Percentiles rank a stretch among this genome's conserved stretches.
Evolutionary conservation across 2,797 vertebrate species (phyloP).

Genomic region (Loriculus beryllinus): DNA sequence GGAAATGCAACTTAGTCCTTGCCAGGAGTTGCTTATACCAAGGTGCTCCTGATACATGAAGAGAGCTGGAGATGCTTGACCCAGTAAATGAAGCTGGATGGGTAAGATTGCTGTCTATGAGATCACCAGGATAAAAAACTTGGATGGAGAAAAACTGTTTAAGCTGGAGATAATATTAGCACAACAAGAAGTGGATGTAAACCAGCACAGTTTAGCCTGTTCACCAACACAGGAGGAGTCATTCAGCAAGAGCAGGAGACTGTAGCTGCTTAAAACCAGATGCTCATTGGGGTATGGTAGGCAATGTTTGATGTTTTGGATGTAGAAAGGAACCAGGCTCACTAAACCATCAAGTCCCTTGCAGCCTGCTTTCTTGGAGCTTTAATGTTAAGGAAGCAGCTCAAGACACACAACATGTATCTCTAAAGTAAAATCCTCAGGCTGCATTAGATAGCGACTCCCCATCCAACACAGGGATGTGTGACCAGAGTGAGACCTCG

Average conservation of each 20-base stretch:
- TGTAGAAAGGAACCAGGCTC: not conserved
- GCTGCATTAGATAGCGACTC: not conserved
- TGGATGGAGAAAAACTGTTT: not conserved
- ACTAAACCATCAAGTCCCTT: not conserved
- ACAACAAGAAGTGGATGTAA: not conserved
- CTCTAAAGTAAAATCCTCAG: not conserved
- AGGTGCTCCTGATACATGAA: not conserved
- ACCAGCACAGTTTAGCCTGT: not conserved
- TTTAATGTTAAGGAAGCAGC: not conserved
- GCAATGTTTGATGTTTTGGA: not conserved
- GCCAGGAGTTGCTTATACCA: not conserved
- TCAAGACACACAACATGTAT: not conserved
- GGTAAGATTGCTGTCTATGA: not conserved
- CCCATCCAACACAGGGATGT: not conserved
- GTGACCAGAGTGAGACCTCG: not conserved
- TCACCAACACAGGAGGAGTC: not conserved
- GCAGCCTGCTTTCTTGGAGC: not conserved
- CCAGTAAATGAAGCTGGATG: not conserved
- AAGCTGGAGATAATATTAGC: not conserved
- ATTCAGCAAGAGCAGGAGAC: not conserved
- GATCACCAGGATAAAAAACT: not conserved
- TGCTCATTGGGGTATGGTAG: not conserved
- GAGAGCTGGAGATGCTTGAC: not conserved
- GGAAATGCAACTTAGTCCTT: not conserved
- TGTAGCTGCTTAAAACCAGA: not conserved